Conservation (phyloP, 2,113 vertebrate species). For the Neolamprologus longior region DNA sequence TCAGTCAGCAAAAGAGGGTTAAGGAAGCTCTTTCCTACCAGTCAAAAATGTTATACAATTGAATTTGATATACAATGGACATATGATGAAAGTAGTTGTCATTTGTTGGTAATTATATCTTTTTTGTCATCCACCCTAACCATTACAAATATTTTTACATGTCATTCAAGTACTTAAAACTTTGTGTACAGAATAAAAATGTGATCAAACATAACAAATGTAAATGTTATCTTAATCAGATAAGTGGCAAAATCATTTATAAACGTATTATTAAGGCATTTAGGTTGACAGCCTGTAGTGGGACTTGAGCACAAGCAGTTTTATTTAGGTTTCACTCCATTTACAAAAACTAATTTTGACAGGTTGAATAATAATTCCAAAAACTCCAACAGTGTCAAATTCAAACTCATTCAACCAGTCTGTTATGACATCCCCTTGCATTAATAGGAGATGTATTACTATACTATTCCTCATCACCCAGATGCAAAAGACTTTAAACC, state of each 20-base stretch:
- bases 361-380: not conserved
- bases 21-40: not conserved
- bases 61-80: not conserved
- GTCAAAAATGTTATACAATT: not conserved
- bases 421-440: not conserved
- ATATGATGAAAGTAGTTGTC: not conserved
- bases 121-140: not conserved
- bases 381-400: not conserved
- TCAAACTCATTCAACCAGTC: not conserved
- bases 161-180: not conserved
- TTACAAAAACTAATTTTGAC: not conserved
- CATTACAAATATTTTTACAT: not conserved
- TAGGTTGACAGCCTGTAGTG: not conserved
- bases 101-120: not conserved
- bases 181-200: not conserved
- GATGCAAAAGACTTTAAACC: conserved; percentile 1
- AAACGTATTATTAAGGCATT: not conserved
- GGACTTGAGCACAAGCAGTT: not conserved
- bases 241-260: not conserved
- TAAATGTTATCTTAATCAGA: not conserved
- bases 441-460: not conserved
- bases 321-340: not conserved
- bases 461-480: not conserved
- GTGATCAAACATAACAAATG: not conserved
- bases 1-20: not conserved